Base-by-base conservation (phyloP, 2,888 invertebrate species). In the Cheilosia soror region DNA sequence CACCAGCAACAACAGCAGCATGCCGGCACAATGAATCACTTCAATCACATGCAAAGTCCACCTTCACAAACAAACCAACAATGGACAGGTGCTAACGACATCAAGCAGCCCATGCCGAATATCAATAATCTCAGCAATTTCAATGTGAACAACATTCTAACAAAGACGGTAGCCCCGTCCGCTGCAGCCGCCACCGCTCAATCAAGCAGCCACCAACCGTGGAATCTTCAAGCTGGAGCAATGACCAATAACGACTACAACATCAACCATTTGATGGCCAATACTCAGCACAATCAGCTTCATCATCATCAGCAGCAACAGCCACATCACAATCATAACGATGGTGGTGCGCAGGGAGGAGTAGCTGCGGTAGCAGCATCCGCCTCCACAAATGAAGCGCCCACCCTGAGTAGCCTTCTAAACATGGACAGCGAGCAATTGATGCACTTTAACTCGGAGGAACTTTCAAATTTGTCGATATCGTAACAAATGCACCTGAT, bases 351-450 rank as follows among this genome's bases (percentile, higher is more conserved):
- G 37, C 71, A 57, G 37, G 69, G 31, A 82, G 79, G 44, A 69
- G 58, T 15, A 60, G 62, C 33, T 73, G 49, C n/a, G 71, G 71
- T 53, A 87, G 85, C 79, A 42, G 71, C 44, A 42, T 51, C 51
- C 49, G 33, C 57, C 33, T 68, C 66, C 5, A 62, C 68, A 73
- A 89, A 87, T 69, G 90, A 91, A 66, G 90, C 90, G 60, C 90
- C 91, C 47, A 91, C 90, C 88, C 81, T 92, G 69, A 92, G 91
- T 87, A 92, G 90, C 81, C 89, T 93, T 53, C 82, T 93, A 29
- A 92, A 92, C 88, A 91, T 93, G 88, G 93, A 93, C 87, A 93
- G 92, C 85, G 93, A 92, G 69, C 93, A 93, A 87, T 88, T 93
- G 86, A 91, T 92, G 68, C 92, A 91, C 79, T 91, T 94, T 47